A percentile compares a stretch with the other conserved stretches of the same genome.
phyloP scores from a whole-genome alignment of 30 jellyfish, hydroid and myxozoan genomes.

The Cassiopea andromeda region DNA sequence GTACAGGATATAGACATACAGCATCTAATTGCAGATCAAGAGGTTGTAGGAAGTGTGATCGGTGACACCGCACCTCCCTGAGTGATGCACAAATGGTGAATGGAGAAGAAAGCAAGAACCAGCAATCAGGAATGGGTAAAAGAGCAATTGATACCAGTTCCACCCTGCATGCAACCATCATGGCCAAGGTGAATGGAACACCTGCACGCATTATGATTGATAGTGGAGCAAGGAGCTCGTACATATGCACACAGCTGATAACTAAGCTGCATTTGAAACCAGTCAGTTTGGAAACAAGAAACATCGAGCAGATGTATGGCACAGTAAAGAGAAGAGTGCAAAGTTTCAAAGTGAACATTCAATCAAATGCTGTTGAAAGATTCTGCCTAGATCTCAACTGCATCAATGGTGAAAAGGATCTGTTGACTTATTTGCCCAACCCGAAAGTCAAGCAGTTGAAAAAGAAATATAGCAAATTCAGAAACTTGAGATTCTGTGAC shows the following conservation, averaged over 20 bases:
- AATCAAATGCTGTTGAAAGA: slow-evolving; percentile 34
- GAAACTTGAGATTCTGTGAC: slow-evolving; percentile 48
- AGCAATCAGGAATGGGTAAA: slow-evolving; percentile 31
- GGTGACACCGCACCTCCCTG: not conserved
- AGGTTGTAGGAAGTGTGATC: slow-evolving; percentile 5
- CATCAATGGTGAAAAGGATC: slow-evolving; percentile 52
- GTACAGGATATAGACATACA: slow-evolving; percentile 65
- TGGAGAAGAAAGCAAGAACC: slow-evolving; percentile 4
- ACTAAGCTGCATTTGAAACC: slow-evolving; percentile 50
- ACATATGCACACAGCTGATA: slow-evolving; percentile 51
- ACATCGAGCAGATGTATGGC: slow-evolving; percentile 72
- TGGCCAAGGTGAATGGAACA: slow-evolving; percentile 44
- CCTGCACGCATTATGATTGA: slow-evolving; percentile 60
- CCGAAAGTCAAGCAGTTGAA: slow-evolving; percentile 38
- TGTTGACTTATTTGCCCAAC: slow-evolving; percentile 44
- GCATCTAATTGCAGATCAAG: slow-evolving; percentile 60
- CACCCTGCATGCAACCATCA: slow-evolving; percentile 40
- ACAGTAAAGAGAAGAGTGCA: slow-evolving; percentile 40
- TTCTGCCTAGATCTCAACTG: slow-evolving; percentile 20
- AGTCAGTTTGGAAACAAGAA: slow-evolving; percentile 31
- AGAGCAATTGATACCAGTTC: slow-evolving; percentile 15
- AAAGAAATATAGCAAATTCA: slow-evolving; percentile 30
- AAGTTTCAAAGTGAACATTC: slow-evolving; percentile 36
- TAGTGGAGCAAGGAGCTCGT: slow-evolving; percentile 54
- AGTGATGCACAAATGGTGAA: not conserved